These are phyloP conservation scores for Dendropsophus ebraccatus DNA, from an alignment of 2,113 vertebrate species.

Conservation along the genomic window DNA sequence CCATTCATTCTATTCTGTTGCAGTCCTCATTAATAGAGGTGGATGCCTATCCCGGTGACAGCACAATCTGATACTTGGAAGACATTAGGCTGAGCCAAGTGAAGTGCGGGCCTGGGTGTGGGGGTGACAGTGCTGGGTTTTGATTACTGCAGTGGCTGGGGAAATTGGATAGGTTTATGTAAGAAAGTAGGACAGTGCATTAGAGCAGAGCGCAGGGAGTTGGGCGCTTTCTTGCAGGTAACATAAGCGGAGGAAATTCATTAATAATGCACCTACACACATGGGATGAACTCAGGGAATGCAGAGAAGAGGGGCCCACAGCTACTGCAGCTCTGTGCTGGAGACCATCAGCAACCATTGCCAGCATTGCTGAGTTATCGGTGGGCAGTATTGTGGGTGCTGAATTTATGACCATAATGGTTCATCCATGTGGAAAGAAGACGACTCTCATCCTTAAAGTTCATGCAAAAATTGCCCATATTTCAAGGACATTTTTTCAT, in stretches of 20 bases:
- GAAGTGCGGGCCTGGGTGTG: no score
- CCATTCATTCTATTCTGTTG: neutral
- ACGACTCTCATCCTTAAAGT: no score
- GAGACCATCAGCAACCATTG: neutral
- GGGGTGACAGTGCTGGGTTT: conserved; percentile 4
- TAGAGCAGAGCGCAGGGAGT: neutral
- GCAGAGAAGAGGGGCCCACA: no score
- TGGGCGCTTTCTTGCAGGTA: neutral
- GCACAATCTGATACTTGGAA: conserved; percentile 31
- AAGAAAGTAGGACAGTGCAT: conserved; percentile 30
- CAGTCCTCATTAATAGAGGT: conserved; percentile 23
- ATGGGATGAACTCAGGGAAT: neutral
- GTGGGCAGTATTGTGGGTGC: neutral
- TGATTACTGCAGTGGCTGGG: conserved; percentile 5
- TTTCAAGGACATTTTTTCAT: no score
- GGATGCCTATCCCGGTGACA: neutral
- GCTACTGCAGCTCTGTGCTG: neutral
- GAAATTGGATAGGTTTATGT: conserved; percentile 9
- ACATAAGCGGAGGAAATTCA: conserved; percentile 20
- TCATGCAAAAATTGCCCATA: no score
- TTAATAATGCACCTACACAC: conserved; percentile 51
- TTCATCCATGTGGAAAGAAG: no score
- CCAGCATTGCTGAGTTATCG: neutral
- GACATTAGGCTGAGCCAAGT: neutral
- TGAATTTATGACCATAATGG: neutral